Conservation (phyloP, 1,140 invertebrate species). For the Planococcus citri region DNA sequence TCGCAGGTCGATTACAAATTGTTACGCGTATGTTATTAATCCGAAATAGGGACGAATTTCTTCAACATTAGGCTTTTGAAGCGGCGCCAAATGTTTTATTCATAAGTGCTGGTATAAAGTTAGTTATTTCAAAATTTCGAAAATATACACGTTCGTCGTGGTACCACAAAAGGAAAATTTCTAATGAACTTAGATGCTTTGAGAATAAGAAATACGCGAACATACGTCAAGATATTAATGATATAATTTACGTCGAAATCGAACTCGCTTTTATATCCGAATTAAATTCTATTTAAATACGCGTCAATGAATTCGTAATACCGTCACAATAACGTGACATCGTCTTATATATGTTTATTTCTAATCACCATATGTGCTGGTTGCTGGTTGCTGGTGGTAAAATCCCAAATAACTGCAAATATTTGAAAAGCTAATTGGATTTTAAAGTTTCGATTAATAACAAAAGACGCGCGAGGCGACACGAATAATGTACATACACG, state of each 20-base stretch:
- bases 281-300: not conserved
- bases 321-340: not conserved
- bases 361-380: not conserved
- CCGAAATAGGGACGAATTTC: not conserved
- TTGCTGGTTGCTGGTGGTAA: too few species aligned
- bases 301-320: not conserved
- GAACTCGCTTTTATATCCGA: not conserved
- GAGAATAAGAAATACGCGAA: not conserved
- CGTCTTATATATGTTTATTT: not conserved
- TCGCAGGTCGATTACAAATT: not conserved
- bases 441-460: conserved; percentile 4
- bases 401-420: not conserved
- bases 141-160: not conserved
- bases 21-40: not conserved
- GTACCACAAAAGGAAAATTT: not conserved
- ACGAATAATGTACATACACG: not conserved
- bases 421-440: not conserved
- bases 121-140: not conserved
- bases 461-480: not conserved
- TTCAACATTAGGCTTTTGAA: conserved; percentile 2
- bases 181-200: not conserved
- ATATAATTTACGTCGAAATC: not conserved
- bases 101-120: not conserved
- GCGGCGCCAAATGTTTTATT: not conserved
- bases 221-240: not conserved